A percentile compares a stretch with the other conserved stretches of the same genome.
Conservation (phyloP, 2,113 vertebrate species). For the Synchiropus splendidus region DNA sequence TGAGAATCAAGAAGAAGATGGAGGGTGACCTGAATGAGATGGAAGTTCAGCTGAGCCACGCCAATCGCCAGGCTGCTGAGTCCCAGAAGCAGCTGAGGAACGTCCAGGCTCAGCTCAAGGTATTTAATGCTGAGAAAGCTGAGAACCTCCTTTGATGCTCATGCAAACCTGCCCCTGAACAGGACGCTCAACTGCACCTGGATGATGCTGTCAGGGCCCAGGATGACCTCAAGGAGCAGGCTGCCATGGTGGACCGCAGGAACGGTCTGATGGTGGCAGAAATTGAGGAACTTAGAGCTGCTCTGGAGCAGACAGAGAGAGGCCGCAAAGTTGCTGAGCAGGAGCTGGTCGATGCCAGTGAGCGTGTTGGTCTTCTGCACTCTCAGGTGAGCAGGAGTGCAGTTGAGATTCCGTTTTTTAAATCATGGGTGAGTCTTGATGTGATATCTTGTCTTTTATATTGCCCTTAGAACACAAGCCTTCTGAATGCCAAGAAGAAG, state of each 20-base stretch:
- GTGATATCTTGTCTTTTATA: too few species aligned
- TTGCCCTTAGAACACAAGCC: slow-evolving; percentile 54
- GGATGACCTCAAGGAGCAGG: slow-evolving; percentile 73
- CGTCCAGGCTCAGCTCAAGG: slow-evolving; percentile 67
- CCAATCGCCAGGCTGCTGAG: slow-evolving; percentile 67
- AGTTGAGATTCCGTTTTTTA: too few species aligned
- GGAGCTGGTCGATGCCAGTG: too few species aligned
- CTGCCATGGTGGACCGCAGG: slow-evolving; percentile 76
- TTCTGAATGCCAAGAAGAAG: slow-evolving; percentile 54
- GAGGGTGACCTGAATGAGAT: slow-evolving; percentile 72
- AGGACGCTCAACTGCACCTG: slow-evolving; percentile 82
- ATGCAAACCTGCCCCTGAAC: not conserved
- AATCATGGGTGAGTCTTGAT: too few species aligned
- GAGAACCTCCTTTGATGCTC: too few species aligned
- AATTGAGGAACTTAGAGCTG: too few species aligned
- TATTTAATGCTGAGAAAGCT: slow-evolving; percentile 13
- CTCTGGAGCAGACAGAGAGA: too few species aligned
- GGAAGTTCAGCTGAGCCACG: slow-evolving; percentile 69
- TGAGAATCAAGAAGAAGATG: too few species aligned
- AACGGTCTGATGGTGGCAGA: too few species aligned
- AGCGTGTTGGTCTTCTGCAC: too few species aligned
- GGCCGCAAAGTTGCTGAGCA: too few species aligned
- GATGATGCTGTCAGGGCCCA: slow-evolving; percentile 71
- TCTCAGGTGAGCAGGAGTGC: too few species aligned
- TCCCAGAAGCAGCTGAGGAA: slow-evolving; percentile 74